A percentile compares a stretch with the other conserved stretches of the same genome.
These are phyloP conservation scores for Urocolius indicus DNA, from an alignment of 2,113 vertebrate species.

Conservation along the genomic window DNA sequence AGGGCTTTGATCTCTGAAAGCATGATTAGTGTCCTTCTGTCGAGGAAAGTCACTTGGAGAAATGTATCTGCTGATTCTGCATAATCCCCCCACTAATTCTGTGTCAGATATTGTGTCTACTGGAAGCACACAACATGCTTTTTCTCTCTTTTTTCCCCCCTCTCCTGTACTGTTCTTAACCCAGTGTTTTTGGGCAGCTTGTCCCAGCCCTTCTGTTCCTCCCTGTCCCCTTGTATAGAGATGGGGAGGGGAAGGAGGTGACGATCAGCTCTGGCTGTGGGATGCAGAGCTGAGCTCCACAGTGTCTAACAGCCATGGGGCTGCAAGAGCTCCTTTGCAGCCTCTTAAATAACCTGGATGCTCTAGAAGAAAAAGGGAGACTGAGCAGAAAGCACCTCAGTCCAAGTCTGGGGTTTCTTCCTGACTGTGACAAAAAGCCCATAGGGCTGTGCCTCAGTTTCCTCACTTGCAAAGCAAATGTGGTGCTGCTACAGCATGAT, in stretches of 20 bases:
- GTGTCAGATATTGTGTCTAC: background rate
- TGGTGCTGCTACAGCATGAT: background rate
- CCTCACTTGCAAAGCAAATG: background rate
- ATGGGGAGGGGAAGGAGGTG: background rate
- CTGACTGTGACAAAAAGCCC: background rate
- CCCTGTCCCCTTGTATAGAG: background rate
- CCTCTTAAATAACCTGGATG: background rate
- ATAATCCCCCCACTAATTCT: slow-evolving; percentile 15
- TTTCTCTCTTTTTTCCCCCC: background rate
- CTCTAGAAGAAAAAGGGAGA: background rate
- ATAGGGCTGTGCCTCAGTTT: background rate
- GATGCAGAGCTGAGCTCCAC: accelerated
- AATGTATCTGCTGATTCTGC: background rate
- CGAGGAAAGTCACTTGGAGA: slow-evolving; percentile 19
- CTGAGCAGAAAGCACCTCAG: background rate
- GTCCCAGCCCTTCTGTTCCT: background rate
- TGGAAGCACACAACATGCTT: background rate
- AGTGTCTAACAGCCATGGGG: accelerated
- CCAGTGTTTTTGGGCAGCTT: background rate
- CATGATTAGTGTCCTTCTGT: slow-evolving; percentile 36
- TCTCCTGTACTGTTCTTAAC: background rate
- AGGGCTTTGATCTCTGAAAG: slow-evolving; percentile 46
- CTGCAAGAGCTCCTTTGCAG: background rate
- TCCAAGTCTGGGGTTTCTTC: background rate
- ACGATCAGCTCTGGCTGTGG: accelerated